phyloP scores from a whole-genome alignment of 2,113 vertebrate genomes.

The Podilymbus podiceps region DNA sequence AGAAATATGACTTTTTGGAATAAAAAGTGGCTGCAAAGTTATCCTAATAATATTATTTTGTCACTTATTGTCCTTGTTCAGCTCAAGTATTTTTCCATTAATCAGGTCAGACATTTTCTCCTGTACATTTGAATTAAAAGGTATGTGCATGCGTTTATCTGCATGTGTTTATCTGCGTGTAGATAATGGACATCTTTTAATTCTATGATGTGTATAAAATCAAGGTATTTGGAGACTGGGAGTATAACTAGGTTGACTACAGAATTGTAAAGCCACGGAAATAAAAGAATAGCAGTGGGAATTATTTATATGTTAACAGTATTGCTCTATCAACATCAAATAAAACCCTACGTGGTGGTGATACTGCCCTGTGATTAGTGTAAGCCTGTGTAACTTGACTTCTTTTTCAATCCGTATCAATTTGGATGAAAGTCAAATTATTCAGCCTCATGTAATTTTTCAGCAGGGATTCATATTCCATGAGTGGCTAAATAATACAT shows the following conservation, averaged over 20 bases:
- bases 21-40: slow-evolving; percentile 69
- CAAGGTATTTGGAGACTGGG: not conserved
- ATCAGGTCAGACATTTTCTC: not conserved
- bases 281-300: not conserved
- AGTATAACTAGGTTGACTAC: not conserved
- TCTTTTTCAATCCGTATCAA: not conserved
- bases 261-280: not conserved
- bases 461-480: not conserved
- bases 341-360: not conserved
- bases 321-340: not conserved
- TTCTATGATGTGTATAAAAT: not conserved
- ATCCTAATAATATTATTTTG: not conserved
- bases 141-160: not conserved
- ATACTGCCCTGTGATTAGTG: not conserved
- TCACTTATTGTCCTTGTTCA: slow-evolving; percentile 21
- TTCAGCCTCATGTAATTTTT: not conserved
- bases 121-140: not conserved
- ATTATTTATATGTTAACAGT: not conserved
- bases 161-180: not conserved
- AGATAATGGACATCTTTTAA: not conserved
- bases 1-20: slow-evolving; percentile 67
- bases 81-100: not conserved
- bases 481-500: not conserved
- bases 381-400: not conserved
- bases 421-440: not conserved